A percentile compares a stretch with the other conserved stretches of the same genome.
phyloP scores from a whole-genome alignment of 2,888 invertebrate species.

The Megaustenia siamemsis region DNA sequence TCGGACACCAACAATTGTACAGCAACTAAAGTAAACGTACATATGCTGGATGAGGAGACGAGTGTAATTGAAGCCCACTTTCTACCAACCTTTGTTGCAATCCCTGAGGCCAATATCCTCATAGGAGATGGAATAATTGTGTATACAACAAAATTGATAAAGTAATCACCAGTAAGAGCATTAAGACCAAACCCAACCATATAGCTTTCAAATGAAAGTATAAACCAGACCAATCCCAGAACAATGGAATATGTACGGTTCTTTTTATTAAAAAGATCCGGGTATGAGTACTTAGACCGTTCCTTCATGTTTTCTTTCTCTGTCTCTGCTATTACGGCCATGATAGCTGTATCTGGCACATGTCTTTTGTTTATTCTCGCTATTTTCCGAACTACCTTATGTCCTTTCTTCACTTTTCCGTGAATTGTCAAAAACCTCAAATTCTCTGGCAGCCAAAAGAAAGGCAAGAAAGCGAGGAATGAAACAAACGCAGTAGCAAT shows the following conservation, averaged over 20 bases:
- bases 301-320: neutral
- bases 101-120: neutral
- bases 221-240: neutral
- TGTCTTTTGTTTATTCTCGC: constrained; percentile 57
- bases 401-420: constrained; percentile 55
- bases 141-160: constrained; percentile 61
- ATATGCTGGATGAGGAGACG: no score
- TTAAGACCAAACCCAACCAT: constrained; percentile 60
- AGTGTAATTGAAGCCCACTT: no score
- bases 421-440: constrained; percentile 61
- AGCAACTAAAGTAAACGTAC: no score
- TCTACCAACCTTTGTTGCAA: neutral
- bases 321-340: neutral
- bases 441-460: constrained; percentile 59
- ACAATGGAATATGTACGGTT: neutral
- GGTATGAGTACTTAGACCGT: neutral
- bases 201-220: constrained; percentile 59
- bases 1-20: no score
- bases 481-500: constrained; percentile 48
- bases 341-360: constrained; percentile 47
- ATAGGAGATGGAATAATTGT: neutral
- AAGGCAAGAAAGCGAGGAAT: constrained; percentile 27
- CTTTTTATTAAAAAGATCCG: neutral
- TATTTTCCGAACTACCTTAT: constrained; percentile 54
- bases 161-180: constrained; percentile 60